These are phyloP conservation scores for Plecturocebus donacophilus DNA, from an alignment of 2,113 vertebrate species.

Conservation along the genomic window DNA sequence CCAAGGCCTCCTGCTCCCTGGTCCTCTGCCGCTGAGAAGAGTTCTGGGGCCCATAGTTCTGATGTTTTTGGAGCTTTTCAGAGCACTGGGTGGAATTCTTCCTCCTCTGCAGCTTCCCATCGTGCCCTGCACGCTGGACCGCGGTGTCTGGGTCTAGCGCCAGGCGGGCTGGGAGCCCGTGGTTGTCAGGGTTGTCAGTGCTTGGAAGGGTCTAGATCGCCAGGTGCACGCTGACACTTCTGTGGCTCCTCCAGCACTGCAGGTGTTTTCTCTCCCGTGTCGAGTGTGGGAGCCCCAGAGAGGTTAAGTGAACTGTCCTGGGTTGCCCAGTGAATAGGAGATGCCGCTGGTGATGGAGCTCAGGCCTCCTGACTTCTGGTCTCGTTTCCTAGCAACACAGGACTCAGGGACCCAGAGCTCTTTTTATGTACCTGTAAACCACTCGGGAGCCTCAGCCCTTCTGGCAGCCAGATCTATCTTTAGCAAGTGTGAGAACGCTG, in stretches of 20 bases:
- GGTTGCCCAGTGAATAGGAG: accelerated
- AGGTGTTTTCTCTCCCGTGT: not conserved
- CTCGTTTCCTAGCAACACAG: not conserved
- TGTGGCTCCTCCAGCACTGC: accelerated
- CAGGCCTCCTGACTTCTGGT: not conserved
- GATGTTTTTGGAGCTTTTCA: not conserved
- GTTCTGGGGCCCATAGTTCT: accelerated
- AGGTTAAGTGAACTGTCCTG: not conserved
- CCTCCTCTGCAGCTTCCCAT: accelerated
- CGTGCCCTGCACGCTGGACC: accelerated
- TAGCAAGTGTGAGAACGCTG: no score
- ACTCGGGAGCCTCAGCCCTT: accelerated
- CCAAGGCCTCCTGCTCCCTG: not conserved
- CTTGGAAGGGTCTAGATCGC: not conserved
- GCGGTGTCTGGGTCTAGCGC: accelerated
- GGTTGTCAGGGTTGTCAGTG: accelerated
- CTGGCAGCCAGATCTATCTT: not conserved
- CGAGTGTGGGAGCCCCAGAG: not conserved
- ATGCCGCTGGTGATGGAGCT: accelerated
- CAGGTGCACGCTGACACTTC: accelerated
- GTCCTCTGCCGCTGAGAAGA: not conserved
- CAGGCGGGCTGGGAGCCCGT: accelerated
- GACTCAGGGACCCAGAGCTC: not conserved
- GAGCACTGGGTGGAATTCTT: accelerated
- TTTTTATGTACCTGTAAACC: not conserved